Conservation (phyloP, 1,140 invertebrate genomes). For the Theocolax elegans region DNA sequence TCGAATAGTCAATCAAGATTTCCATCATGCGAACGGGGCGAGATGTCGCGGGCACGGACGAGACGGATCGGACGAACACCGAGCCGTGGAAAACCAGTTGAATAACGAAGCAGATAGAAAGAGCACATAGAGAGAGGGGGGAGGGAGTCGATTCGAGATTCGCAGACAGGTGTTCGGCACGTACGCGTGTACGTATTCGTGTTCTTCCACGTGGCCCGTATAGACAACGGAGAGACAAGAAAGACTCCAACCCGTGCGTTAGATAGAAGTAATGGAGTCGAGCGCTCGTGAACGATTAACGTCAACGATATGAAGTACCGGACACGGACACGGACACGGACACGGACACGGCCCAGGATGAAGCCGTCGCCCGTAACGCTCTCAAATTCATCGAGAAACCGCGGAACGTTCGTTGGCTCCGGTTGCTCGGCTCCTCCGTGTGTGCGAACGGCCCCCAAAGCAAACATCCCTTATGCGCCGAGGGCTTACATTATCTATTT, state of each 20-base stretch:
- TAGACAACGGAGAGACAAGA: no score
- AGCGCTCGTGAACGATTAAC: no score
- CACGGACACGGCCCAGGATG: slow-evolving; percentile 16
- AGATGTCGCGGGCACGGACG: slow-evolving; percentile 12
- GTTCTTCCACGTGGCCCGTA: no score
- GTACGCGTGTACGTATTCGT: no score
- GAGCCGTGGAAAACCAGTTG: background rate
- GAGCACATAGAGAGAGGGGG: no score
- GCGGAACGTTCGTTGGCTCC: background rate
- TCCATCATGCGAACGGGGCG: background rate
- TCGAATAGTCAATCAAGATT: slow-evolving; percentile 26
- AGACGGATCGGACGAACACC: background rate
- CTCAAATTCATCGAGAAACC: slow-evolving; percentile 39
- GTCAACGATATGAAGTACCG: no score
- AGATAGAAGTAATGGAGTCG: no score
- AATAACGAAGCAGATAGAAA: background rate
- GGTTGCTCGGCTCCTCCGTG: no score
- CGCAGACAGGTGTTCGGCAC: no score
- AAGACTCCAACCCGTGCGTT: no score
- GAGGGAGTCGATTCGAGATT: no score
- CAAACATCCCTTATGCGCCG: slow-evolving; percentile 57
- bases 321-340: no score
- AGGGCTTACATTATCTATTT: slow-evolving; percentile 61
- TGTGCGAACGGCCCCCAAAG: slow-evolving; percentile 58
- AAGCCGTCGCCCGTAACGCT: background rate